phyloP scores from a whole-genome alignment of 2,888 invertebrate species.

The Dicyrtomina minuta region DNA sequence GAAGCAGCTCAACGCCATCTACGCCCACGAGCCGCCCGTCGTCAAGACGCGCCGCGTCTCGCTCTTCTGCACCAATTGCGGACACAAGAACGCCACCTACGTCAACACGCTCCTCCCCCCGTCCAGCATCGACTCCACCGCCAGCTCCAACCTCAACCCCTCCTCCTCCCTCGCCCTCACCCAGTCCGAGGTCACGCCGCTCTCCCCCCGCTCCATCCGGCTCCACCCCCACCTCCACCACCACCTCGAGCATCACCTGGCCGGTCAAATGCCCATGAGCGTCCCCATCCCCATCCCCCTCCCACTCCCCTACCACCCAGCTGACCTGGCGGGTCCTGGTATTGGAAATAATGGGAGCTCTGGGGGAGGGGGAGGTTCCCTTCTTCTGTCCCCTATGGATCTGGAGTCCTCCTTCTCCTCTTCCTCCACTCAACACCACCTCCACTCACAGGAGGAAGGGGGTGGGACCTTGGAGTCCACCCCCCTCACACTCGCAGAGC shows the following conservation, averaged over 20 bases:
- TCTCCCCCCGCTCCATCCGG: neutral
- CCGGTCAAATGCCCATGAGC: neutral
- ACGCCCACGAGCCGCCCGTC: slow-evolving; percentile 45
- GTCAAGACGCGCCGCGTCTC: slow-evolving; percentile 48
- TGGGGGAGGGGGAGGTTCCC: too few relatives aligned
- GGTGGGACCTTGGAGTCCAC: slow-evolving; percentile 3
- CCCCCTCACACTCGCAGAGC: neutral
- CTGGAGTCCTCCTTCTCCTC: slow-evolving; percentile 6
- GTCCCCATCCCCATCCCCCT: slow-evolving; percentile 8
- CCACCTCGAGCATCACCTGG: too few relatives aligned
- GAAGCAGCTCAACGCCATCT: slow-evolving; percentile 52
- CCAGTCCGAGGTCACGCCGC: too few relatives aligned
- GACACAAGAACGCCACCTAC: slow-evolving; percentile 51
- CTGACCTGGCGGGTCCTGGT: too few relatives aligned
- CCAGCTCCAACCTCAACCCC: neutral
- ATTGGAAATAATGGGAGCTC: too few relatives aligned
- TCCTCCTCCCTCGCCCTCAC: neutral
- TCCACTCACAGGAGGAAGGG: neutral
- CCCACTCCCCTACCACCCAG: neutral
- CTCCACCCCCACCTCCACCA: neutral
- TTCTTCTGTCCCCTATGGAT: slow-evolving; percentile 1
- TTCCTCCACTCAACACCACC: neutral
- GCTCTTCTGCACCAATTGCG: slow-evolving; percentile 52
- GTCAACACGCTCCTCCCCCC: slow-evolving; percentile 45
- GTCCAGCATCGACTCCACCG: neutral